These are phyloP conservation scores for Ecdyonurus torrentis DNA, from an alignment of 2,888 invertebrate species.

Conservation along the genomic window DNA sequence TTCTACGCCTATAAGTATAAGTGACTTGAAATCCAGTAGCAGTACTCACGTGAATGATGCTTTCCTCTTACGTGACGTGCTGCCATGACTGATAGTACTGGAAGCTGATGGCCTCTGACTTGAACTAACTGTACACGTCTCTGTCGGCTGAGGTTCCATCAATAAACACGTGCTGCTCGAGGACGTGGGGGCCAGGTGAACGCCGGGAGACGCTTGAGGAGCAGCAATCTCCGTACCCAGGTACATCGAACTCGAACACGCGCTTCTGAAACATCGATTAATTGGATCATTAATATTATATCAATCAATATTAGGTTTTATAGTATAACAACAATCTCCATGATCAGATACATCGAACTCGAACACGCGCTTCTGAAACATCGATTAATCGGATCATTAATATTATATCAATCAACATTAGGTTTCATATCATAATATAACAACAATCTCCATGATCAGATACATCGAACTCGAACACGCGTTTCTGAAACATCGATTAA, in stretches of 20 bases:
- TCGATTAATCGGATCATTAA: too few species aligned
- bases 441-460: not conserved
- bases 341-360: not conserved
- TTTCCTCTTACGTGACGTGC: slow-evolving; percentile 1
- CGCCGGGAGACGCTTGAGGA: not conserved
- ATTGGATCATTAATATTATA: not conserved
- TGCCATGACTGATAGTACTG: not conserved
- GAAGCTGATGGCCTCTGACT: not conserved
- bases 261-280: not conserved
- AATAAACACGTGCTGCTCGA: not conserved
- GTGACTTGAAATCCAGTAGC: too few species aligned
- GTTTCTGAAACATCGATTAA: not conserved
- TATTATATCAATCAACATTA: too few species aligned
- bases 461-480: not conserved
- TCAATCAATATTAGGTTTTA: not conserved
- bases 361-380: not conserved
- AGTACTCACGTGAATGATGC: slow-evolving; percentile 6
- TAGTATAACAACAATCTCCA: not conserved
- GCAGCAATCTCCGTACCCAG: not conserved
- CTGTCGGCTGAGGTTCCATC: not conserved
- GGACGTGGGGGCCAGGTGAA: not conserved
- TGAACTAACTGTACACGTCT: not conserved
- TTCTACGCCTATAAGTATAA: too few species aligned
- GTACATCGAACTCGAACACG: not conserved
- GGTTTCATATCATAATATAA: not conserved